Conservation (phyloP, 2,797 vertebrate genomes). For the Pangasius larnaudii region DNA sequence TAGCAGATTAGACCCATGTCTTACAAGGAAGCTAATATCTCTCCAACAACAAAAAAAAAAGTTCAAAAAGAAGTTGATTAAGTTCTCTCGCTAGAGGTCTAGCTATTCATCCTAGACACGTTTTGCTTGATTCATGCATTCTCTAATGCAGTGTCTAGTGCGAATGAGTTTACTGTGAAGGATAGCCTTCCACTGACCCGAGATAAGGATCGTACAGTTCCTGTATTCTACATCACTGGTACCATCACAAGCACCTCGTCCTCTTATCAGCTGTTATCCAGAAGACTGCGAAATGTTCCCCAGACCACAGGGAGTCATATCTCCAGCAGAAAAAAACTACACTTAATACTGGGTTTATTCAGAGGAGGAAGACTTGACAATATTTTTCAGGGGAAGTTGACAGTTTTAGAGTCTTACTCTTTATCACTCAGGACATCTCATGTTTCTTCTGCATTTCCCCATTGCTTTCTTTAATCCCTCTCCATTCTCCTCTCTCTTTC, state of each 20-base stretch:
- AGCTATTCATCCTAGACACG: neutral
- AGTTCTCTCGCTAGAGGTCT: neutral
- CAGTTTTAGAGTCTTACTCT: slow-evolving; percentile 25
- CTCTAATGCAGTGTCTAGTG: neutral
- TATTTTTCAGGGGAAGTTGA: neutral
- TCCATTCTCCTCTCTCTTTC: neutral
- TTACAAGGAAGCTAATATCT: neutral
- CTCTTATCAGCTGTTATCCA: slow-evolving; percentile 22
- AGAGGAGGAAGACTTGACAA: neutral
- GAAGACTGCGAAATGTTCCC: neutral
- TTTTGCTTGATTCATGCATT: neutral
- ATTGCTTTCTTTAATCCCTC: neutral
- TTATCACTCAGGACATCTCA: slow-evolving; percentile 26
- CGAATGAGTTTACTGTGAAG: slow-evolving; percentile 1
- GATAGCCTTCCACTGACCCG: neutral
- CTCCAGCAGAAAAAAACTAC: neutral
- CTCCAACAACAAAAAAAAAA: neutral
- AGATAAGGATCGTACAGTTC: slow-evolving; percentile 9
- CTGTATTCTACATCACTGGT: neutral
- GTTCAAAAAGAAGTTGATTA: neutral
- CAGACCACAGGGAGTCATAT: slow-evolving; percentile 9
- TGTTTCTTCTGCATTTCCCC: slow-evolving; percentile 4
- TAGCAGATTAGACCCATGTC: neutral
- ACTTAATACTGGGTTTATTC: neutral
- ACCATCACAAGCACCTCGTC: neutral